Base-by-base conservation (phyloP, 1,140 invertebrate genomes). In the Drosophila parabipectinata region DNA sequence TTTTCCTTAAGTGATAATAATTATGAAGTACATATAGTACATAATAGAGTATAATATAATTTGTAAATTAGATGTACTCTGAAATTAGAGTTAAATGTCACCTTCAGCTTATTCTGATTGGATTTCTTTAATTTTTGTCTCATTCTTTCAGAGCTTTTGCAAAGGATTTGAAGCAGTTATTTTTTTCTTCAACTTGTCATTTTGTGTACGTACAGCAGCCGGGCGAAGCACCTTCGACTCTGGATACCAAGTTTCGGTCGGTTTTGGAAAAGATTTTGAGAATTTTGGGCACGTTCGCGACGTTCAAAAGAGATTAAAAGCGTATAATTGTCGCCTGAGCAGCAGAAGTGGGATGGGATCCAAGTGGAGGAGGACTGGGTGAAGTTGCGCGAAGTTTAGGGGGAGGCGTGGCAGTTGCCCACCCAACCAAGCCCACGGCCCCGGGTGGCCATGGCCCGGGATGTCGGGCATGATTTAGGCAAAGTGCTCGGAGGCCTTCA, bases 231-330 rank as follows among this genome's bases (percentile, higher is more conserved):
- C 71, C 58, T 73, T 68, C 52, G 58, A 28, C 69, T 73, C 15
- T 34, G 71, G 68, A 51, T 48, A 59, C 39, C 59, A 53, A 74
- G 52, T 66, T 74, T 74, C 41, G 52, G 47, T 45, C 39, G 32
- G 57, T 74, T 75, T 58, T 34, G 72, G 44, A 63, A 73, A 82
- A 85, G 81, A 85, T 85, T 87, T 87, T 87, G 64, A 79, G 71
- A 89, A 87, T 87, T 87, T 88, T 88, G 83, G 80, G 83, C 83
- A 88, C 83, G 83, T 88, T 84, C 77, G 72, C 84, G 83, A 88
- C 83, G 83, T 88, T 88, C 83, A 88, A 88, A 88, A 88, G 83
- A 88, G 84, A 88, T 88, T 88, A 88, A 88, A 88, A 88, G 83
- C 83, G 83, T 88, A 88, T 88, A 88, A 88, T 88, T 88, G 83